Percentiles rank a stretch among this genome's conserved stretches.
Evolutionary conservation across 2,888 invertebrate species (phyloP).

Genomic region (Drosophila pegasa): DNA sequence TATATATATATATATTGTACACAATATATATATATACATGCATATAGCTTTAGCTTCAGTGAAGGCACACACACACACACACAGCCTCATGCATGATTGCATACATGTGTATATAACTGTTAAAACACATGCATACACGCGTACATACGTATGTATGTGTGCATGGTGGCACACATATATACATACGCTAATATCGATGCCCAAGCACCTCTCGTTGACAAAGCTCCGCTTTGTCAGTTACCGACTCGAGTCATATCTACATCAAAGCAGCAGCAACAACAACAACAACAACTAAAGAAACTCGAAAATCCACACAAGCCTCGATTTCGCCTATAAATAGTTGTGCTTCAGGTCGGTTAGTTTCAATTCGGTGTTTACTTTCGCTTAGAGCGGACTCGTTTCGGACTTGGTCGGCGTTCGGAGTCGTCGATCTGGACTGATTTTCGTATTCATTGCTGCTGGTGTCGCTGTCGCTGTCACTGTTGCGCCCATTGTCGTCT

Average conservation of each 20-base stretch:
- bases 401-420: constrained; percentile 39
- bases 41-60: too few species aligned
- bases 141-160: background rate
- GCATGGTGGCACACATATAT: background rate
- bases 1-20: too few species aligned
- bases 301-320: constrained; percentile 35
- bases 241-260: constrained; percentile 14
- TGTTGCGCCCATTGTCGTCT: too few species aligned
- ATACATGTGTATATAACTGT: too few species aligned
- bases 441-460: constrained; percentile 12
- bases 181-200: constrained; percentile 14
- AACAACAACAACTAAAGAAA: constrained; percentile 36
- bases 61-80: too few species aligned
- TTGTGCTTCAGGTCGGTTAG: constrained; percentile 56
- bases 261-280: constrained; percentile 1
- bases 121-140: background rate
- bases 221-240: constrained; percentile 41
- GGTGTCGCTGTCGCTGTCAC: background rate
- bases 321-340: constrained; percentile 78
- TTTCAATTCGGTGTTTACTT: constrained; percentile 80
- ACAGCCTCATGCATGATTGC: too few species aligned
- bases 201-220: constrained; percentile 13
- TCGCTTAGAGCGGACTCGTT: constrained; percentile 71
- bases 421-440: constrained; percentile 26
- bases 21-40: too few species aligned